Evolutionary conservation across 2,888 invertebrate species (phyloP).

Genomic region (Eupelmus urozonus): DNA sequence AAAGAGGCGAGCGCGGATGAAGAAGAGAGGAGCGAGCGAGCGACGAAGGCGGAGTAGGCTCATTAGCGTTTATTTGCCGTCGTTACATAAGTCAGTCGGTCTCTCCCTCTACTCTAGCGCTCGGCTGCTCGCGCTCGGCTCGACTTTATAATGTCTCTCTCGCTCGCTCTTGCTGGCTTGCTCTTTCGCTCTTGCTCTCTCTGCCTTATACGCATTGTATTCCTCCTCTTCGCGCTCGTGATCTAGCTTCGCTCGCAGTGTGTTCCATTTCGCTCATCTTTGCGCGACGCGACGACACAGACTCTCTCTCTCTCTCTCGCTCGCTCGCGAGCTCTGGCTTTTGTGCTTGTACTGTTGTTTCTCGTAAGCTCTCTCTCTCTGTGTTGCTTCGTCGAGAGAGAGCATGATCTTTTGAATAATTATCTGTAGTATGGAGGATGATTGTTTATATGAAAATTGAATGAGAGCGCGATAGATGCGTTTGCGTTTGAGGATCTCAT

Average conservation of each 20-base stretch:
- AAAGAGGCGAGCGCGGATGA: constrained; percentile 18
- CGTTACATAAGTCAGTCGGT: constrained; percentile 74
- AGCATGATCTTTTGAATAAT: constrained; percentile 23
- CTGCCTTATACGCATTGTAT: constrained; percentile 20
- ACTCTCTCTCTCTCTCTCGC: neutral
- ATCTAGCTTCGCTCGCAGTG: constrained; percentile 49
- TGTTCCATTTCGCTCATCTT: constrained; percentile 23
- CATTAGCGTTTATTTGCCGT: constrained; percentile 77
- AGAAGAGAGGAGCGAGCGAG: constrained; percentile 54
- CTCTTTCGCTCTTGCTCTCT: constrained; percentile 30
- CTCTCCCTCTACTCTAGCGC: constrained; percentile 52
- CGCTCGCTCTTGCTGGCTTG: constrained; percentile 10
- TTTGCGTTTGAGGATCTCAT: neutral
- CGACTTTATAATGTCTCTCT: neutral
- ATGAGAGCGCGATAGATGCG: neutral
- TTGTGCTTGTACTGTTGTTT: neutral
- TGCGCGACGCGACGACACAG: neutral
- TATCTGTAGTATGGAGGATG: neutral
- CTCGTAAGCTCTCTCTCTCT: too few relatives aligned
- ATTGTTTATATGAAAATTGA: constrained; percentile 19
- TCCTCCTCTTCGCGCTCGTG: constrained; percentile 44
- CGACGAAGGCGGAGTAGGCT: constrained; percentile 70
- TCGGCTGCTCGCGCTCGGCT: neutral
- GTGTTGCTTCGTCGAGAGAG: too few relatives aligned
- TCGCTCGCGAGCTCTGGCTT: neutral